phyloP scores from a whole-genome alignment of 2,888 invertebrate species.

The Rhagonycha fulva region DNA sequence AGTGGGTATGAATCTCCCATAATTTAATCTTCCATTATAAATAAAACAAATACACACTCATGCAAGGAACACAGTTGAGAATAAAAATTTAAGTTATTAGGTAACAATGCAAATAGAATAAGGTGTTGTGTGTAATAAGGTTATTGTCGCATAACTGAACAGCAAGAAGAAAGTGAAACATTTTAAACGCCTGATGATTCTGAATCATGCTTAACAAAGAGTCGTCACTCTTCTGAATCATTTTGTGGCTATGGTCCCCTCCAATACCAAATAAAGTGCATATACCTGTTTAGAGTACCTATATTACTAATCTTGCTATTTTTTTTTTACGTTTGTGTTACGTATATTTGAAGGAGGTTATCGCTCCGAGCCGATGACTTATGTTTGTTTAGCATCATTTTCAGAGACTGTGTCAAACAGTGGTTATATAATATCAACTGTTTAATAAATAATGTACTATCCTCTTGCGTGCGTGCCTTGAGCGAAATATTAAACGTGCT shows the following conservation, averaged over 20 bases:
- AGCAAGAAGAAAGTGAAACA: conserved; percentile 26
- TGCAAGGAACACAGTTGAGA: neutral
- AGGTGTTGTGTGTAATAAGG: conserved; percentile 14
- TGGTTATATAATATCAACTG: conserved; percentile 11
- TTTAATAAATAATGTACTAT: conserved; percentile 13
- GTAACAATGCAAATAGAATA: conserved; percentile 10
- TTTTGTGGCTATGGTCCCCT: conserved; percentile 25
- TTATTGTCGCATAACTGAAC: conserved; percentile 26
- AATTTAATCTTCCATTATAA: neutral
- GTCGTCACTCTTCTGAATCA: conserved; percentile 31
- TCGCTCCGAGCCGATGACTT: conserved; percentile 28
- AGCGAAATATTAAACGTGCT: conserved; percentile 23
- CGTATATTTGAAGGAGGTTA: conserved; percentile 27
- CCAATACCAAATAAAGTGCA: conserved; percentile 33
- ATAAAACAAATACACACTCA: neutral
- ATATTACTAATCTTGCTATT: conserved; percentile 33
- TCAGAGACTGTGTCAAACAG: conserved; percentile 16
- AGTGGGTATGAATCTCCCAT: neutral
- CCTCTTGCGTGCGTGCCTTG: conserved; percentile 21
- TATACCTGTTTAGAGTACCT: conserved; percentile 33
- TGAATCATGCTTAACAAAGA: conserved; percentile 25
- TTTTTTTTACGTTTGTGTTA: conserved; percentile 26
- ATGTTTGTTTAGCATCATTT: conserved; percentile 25
- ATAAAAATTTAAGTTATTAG: conserved; percentile 5
- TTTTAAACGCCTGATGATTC: conserved; percentile 15